Evolutionary conservation across 2,797 vertebrate species (phyloP), one percentile per base, ranked within the genome.

Genomic region (Tinamus major): DNA sequence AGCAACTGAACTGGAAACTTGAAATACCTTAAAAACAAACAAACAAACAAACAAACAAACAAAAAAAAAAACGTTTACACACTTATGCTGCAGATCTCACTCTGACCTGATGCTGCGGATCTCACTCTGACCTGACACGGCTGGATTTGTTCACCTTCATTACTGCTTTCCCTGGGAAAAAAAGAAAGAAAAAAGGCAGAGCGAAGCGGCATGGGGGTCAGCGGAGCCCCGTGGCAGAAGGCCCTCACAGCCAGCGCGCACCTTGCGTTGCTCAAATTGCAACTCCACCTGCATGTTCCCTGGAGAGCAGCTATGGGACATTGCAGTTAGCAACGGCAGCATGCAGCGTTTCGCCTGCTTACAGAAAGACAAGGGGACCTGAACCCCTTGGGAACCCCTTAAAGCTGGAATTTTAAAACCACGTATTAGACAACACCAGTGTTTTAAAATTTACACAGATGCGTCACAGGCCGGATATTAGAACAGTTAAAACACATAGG

Each of bases 261-360:
- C 87, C 92, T 89, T 96, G 93, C 78, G 93, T 92, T 95, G 87
- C 78, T 97, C 72, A 61, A 80, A 89, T 95, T 87, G 89, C 76
- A 94, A 87, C 87, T 97, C 95, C 91, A 9, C 91, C 59, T 92
- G 89, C 97, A 89, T 92, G 92, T 97, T 97, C 96, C 96, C 94
- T 97, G 95, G 95, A 96, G 94, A 97, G 96, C 97, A 97, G 91
- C 94, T 86, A 84, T 64, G 84, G 87, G 67, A 95, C 27, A 41
- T 74, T 94, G 92, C 55, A 87, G 74, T 85, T 55, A 92, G 94
- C 63, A 76, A 94, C 90, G 56, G 53, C 79, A 94, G 94, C 56
- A 80, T 48, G 87, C 37, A 94, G 90, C 76, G 78, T 91, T 90
- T 76, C 87, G 91, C 35, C 75, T 74, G 94, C 70, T 59, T 56